These are phyloP conservation scores for Picathartes gymnocephalus DNA, from an alignment of 2,113 vertebrate genomes.

Conservation along the genomic window DNA sequence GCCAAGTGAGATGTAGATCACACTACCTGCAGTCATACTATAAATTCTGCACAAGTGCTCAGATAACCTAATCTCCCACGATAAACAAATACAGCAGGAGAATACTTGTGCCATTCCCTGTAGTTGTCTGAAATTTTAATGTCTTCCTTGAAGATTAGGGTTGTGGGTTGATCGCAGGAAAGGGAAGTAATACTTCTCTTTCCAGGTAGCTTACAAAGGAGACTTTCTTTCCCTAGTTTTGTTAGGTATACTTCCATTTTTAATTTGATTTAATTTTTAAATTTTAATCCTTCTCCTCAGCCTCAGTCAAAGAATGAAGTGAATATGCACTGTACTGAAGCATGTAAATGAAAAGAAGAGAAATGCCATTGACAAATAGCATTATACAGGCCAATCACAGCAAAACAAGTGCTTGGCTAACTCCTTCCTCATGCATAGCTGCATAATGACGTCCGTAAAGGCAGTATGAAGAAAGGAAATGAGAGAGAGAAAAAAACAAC, in stretches of 20 bases:
- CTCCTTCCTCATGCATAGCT: background rate
- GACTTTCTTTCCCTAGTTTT: background rate
- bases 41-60: background rate
- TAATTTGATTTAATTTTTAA: background rate
- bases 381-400: background rate
- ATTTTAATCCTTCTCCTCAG: background rate
- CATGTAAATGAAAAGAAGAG: background rate
- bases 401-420: background rate
- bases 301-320: background rate
- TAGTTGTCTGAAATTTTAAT: background rate
- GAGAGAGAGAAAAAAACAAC: background rate
- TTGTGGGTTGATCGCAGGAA: background rate
- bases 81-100: background rate
- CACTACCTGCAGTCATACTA: background rate
- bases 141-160: background rate
- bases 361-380: background rate
- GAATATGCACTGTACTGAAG: background rate
- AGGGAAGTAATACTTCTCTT: background rate
- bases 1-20: background rate
- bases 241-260: background rate
- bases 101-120: background rate
- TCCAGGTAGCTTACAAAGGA: background rate
- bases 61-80: background rate
- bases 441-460: background rate
- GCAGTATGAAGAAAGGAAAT: background rate